Evolutionary conservation across 2,888 invertebrate genomes (phyloP).

Genomic region (Agrochola lychnidis): DNA sequence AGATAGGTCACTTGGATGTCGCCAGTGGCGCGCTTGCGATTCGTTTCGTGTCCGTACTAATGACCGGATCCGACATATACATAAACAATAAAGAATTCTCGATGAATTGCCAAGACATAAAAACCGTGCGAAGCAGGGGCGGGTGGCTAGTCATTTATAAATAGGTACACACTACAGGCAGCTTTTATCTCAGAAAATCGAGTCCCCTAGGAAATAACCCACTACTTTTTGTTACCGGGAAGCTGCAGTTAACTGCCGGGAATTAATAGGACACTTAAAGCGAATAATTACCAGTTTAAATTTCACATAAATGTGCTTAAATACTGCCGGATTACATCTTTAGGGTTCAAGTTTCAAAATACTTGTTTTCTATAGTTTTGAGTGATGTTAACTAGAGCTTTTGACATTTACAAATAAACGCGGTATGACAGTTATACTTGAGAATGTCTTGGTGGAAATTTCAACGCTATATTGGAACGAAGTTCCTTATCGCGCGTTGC

Average conservation of each 20-base stretch:
- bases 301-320: conserved; percentile 45
- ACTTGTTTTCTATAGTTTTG: conserved; percentile 27
- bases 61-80: too few relatives aligned
- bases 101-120: too few relatives aligned
- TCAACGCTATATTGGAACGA: too few relatives aligned
- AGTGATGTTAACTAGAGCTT: neutral
- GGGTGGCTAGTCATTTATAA: neutral
- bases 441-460: too few relatives aligned
- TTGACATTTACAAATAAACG: too few relatives aligned
- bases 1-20: too few relatives aligned
- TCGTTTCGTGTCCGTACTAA: too few relatives aligned
- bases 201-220: conserved; percentile 16
- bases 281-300: conserved; percentile 56
- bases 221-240: conserved; percentile 45
- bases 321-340: conserved; percentile 28
- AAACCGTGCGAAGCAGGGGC: neutral
- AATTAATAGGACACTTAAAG: conserved; percentile 56
- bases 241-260: conserved; percentile 50
- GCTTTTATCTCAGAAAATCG: conserved; percentile 39
- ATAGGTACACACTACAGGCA: neutral
- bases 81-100: too few relatives aligned
- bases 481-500: too few relatives aligned
- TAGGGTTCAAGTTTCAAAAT: neutral
- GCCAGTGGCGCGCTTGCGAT: too few relatives aligned
- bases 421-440: too few relatives aligned